A percentile compares a stretch with the other conserved stretches of the same genome.
These are phyloP conservation scores for Aepyceros melampus DNA, from an alignment of 2,113 vertebrate species.

Conservation along the genomic window DNA sequence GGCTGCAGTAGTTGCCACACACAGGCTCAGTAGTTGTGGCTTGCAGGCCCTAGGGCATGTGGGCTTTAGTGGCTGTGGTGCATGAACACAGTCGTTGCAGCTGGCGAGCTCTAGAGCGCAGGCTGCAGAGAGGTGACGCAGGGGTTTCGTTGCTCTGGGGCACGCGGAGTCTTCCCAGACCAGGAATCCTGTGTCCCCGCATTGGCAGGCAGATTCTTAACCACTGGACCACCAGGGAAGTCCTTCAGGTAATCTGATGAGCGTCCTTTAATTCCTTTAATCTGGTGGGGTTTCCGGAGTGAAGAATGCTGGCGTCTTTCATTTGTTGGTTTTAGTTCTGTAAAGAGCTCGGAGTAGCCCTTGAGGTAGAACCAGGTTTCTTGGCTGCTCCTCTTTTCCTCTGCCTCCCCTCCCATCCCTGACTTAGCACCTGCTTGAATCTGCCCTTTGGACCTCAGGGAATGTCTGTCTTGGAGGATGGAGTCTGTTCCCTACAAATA, in stretches of 20 bases:
- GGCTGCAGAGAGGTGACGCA: background rate
- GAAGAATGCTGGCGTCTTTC: background rate
- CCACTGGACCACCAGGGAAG: background rate
- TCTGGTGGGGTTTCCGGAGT: background rate
- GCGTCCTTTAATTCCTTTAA: background rate
- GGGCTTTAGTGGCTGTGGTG: background rate
- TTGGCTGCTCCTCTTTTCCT: background rate
- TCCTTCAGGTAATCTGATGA: background rate
- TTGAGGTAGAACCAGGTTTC: background rate
- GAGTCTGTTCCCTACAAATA: background rate
- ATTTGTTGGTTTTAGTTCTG: background rate
- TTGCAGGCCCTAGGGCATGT: background rate
- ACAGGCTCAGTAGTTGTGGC: fast-evolving
- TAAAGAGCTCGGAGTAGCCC: background rate
- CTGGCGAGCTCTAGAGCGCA: background rate
- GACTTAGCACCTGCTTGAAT: background rate
- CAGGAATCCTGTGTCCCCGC: background rate
- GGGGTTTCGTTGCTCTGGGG: background rate
- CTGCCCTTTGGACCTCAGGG: background rate
- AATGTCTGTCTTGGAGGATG: background rate
- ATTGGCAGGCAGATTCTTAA: background rate
- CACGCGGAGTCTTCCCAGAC: background rate
- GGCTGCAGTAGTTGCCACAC: background rate
- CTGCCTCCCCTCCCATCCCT: background rate
- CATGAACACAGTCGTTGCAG: background rate